These are phyloP conservation scores for Embidobia sp. DNA, from an alignment of 2,888 invertebrate genomes.

Conservation along the genomic window DNA sequence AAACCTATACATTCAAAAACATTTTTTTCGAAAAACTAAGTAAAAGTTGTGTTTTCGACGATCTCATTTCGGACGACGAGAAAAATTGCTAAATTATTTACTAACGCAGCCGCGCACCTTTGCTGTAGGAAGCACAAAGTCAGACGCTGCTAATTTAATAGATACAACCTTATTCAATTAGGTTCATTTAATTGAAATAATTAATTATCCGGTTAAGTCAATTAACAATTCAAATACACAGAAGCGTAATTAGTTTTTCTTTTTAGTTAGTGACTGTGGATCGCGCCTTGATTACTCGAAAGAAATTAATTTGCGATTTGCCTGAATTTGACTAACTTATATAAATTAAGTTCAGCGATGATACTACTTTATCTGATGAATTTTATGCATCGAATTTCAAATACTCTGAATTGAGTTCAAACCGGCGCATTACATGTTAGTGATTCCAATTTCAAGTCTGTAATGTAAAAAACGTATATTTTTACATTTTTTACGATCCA, in stretches of 20 bases:
- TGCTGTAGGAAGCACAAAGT: neutral
- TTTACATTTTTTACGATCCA: no score
- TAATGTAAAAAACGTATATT: no score
- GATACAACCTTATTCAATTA: constrained; percentile 20
- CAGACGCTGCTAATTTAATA: neutral
- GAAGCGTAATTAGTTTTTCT: constrained; percentile 15
- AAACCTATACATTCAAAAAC: no score
- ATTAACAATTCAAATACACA: constrained; percentile 34
- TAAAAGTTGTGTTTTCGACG: no score
- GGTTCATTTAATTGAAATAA: constrained; percentile 30
- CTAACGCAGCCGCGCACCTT: neutral
- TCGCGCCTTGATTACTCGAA: constrained; percentile 4
- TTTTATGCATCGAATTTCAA: no score
- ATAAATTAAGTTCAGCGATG: neutral
- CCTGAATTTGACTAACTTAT: neutral
- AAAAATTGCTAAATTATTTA: no score
- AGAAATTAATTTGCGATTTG: constrained; percentile 16
- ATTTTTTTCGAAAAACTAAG: no score
- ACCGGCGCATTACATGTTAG: no score
- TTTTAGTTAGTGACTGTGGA: neutral
- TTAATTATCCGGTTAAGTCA: constrained; percentile 1
- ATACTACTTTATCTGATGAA: no score
- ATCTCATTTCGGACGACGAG: no score
- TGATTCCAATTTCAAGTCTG: no score
- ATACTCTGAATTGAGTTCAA: no score